Conservation (phyloP, 2,797 vertebrate genomes). For the Falco naumanni region DNA sequence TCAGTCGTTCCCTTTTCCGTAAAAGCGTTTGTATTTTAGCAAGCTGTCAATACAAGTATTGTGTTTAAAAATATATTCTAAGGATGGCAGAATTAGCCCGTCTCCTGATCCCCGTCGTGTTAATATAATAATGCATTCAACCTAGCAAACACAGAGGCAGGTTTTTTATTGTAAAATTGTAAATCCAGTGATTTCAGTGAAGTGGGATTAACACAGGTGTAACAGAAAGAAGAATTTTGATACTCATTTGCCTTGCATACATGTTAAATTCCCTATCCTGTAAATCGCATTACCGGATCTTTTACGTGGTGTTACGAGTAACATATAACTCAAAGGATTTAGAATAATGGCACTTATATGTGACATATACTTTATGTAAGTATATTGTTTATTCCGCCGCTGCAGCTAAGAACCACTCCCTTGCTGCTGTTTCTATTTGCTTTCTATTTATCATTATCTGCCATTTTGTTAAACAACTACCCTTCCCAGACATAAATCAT, state of each 20-base stretch:
- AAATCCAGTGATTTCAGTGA: constrained; percentile 8
- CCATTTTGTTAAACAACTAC: constrained; percentile 84
- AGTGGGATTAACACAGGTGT: constrained; percentile 27
- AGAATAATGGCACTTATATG: constrained; percentile 73
- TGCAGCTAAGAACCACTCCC: constrained; percentile 76
- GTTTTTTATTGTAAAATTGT: neutral
- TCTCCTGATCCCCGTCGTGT: neutral
- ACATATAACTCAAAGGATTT: constrained; percentile 54
- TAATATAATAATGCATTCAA: neutral
- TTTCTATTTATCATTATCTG: constrained; percentile 92
- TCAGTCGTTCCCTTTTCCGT: neutral
- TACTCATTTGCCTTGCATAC: constrained; percentile 41
- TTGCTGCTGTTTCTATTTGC: constrained; percentile 89
- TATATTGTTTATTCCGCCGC: constrained; percentile 69
- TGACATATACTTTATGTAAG: constrained; percentile 74
- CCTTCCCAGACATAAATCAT: constrained; percentile 87
- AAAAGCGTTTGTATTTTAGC: neutral
- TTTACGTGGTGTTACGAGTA: constrained; percentile 58
- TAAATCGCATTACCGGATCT: constrained; percentile 60
- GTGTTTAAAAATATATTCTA: neutral
- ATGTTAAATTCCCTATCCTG: constrained; percentile 48
- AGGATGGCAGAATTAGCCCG: constrained; percentile 1
- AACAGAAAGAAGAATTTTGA: constrained; percentile 44
- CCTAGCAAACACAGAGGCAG: neutral
- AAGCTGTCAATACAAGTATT: neutral